Conservation (phyloP, 2,888 invertebrate species). For the Apodemia duryi region DNA sequence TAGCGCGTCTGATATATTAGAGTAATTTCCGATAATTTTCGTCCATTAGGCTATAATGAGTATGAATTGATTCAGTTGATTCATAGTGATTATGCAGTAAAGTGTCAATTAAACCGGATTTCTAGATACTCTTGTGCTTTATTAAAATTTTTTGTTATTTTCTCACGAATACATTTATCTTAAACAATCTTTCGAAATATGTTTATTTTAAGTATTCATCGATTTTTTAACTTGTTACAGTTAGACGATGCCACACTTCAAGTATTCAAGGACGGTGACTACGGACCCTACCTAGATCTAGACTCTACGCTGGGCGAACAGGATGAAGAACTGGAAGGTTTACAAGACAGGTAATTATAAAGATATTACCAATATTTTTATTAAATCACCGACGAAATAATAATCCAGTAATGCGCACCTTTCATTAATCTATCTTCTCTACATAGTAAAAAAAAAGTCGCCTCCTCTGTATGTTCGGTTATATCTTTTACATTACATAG, state of each 20-base stretch:
- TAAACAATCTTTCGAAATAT: too few relatives aligned
- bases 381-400: too few relatives aligned
- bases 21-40: constrained; percentile 11
- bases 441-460: too few relatives aligned
- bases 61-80: constrained; percentile 8
- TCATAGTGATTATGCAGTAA: constrained; percentile 6
- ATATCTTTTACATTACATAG: too few relatives aligned
- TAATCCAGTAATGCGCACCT: too few relatives aligned
- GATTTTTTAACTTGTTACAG: constrained; percentile 80
- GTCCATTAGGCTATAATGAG: constrained; percentile 10
- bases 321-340: constrained; percentile 97
- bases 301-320: constrained; percentile 98
- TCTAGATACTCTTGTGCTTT: too few relatives aligned
- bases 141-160: too few relatives aligned
- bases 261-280: constrained; percentile 98
- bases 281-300: constrained; percentile 97
- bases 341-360: constrained; percentile 89
- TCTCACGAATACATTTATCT: too few relatives aligned
- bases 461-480: too few relatives aligned
- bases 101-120: neutral
- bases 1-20: constrained; percentile 12
- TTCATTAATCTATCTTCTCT: too few relatives aligned
- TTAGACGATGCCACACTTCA: constrained; percentile 98
- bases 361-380: neutral
- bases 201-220: constrained; percentile 2